These are phyloP conservation scores for Holacanthella duospinosa DNA, from an alignment of 2,888 invertebrate genomes.

Conservation along the genomic window DNA sequence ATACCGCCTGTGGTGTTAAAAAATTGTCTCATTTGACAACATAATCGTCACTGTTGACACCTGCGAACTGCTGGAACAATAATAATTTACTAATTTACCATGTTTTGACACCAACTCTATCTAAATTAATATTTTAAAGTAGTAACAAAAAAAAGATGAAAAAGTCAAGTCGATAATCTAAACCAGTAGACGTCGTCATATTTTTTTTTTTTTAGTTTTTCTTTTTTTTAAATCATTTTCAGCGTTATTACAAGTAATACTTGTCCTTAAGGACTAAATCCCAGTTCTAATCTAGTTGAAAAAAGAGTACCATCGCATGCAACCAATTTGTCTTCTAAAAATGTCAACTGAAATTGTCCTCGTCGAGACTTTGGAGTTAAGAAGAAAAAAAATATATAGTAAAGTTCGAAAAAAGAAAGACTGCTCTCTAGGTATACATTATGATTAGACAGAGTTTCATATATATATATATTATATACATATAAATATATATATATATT, in stretches of 20 bases:
- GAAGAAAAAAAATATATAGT: not conserved
- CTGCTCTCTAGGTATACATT: constrained; percentile 3
- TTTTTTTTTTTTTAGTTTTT: not conserved
- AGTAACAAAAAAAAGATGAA: too few species aligned
- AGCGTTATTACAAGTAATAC: not conserved
- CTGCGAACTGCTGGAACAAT: not conserved
- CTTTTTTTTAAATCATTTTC: not conserved
- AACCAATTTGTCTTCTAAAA: constrained; percentile 1
- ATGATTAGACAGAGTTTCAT: constrained; percentile 1
- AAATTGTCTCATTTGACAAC: too few species aligned
- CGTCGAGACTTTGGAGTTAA: not conserved
- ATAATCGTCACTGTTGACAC: too few species aligned
- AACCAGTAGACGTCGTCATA: not conserved
- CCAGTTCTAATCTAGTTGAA: constrained; percentile 1
- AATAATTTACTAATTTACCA: not conserved
- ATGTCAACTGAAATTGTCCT: constrained; percentile 5
- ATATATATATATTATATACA: too few species aligned
- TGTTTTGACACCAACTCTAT: not conserved
- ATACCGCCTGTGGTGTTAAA: too few species aligned
- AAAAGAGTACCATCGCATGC: constrained; percentile 1
- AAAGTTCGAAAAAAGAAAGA: not conserved
- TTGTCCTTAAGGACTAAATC: not conserved
- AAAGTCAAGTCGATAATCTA: constrained; percentile 4
- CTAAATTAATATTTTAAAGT: not conserved
- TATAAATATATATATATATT: too few species aligned